Conservation (phyloP, 1,140 invertebrate species). For the Drosophila dunni region DNA sequence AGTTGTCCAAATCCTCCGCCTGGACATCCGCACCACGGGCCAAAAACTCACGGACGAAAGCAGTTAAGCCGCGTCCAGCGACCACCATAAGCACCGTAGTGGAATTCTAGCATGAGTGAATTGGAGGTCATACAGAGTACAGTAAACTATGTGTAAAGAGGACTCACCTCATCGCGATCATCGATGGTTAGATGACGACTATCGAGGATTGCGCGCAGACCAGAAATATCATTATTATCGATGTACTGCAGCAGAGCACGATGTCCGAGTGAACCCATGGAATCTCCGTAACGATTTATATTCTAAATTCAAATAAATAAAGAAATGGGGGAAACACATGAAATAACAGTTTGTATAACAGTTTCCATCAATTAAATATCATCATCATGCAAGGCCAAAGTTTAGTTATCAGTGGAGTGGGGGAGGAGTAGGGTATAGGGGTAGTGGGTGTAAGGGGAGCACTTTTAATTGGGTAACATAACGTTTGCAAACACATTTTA, state of each 20-base stretch:
- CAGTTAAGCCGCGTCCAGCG: slow-evolving; percentile 91
- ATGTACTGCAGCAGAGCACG: slow-evolving; percentile 92
- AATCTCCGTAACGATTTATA: slow-evolving; percentile 87
- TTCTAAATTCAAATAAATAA: slow-evolving; percentile 58
- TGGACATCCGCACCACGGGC: slow-evolving; percentile 95
- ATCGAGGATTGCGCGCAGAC: slow-evolving; percentile 92
- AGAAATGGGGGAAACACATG: slow-evolving; percentile 2
- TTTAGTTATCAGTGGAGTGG: too few species aligned
- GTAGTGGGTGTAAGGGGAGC: too few species aligned
- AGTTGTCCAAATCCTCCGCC: slow-evolving; percentile 96
- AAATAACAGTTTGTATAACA: slow-evolving; percentile 6
- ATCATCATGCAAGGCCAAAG: slow-evolving; percentile 25
- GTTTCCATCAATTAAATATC: slow-evolving; percentile 22
- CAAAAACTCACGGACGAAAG: slow-evolving; percentile 93
- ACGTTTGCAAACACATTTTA: slow-evolving; percentile 34
- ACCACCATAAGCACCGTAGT: slow-evolving; percentile 96
- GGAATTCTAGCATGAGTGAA: slow-evolving; percentile 89
- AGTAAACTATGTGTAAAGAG: not conserved
- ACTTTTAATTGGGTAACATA: slow-evolving; percentile 30
- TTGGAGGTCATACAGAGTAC: not conserved
- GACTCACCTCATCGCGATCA: slow-evolving; percentile 94
- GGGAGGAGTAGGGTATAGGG: too few species aligned
- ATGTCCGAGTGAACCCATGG: slow-evolving; percentile 95
- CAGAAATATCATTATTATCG: slow-evolving; percentile 91
- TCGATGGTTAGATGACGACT: slow-evolving; percentile 93